Conservation (phyloP, 2,797 vertebrate species). For the Oreonectes daqikongensis region DNA sequence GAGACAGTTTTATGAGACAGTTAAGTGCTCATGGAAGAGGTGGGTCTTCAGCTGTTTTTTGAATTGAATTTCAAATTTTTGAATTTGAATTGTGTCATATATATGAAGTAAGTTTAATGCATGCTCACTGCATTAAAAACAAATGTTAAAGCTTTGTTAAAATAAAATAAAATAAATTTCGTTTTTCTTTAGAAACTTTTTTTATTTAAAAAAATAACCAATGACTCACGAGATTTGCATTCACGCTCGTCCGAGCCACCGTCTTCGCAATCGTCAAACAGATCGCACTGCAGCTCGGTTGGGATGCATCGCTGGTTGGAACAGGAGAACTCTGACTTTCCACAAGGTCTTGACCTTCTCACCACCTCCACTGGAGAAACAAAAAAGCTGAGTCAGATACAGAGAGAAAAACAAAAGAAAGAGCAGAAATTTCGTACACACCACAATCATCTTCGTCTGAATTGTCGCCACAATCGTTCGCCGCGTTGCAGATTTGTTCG, state of each 20-base stretch:
- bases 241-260: slow-evolving; percentile 81
- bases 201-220: too few relatives aligned
- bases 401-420: background rate
- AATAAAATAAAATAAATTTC: too few relatives aligned
- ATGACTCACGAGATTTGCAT: slow-evolving; percentile 83
- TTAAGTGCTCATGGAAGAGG: too few relatives aligned
- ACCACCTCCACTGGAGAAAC: slow-evolving; percentile 63
- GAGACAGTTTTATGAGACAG: too few relatives aligned
- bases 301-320: slow-evolving; percentile 79
- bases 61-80: too few relatives aligned
- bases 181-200: too few relatives aligned
- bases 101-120: too few relatives aligned
- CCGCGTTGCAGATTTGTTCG: slow-evolving; percentile 80
- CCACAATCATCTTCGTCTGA: slow-evolving; percentile 84
- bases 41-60: too few relatives aligned
- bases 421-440: slow-evolving; percentile 48
- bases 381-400: background rate
- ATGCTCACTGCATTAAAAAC: too few relatives aligned
- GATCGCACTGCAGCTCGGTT: slow-evolving; percentile 80
- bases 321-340: slow-evolving; percentile 83
- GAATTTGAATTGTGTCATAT: too few relatives aligned
- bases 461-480: slow-evolving; percentile 84
- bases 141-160: too few relatives aligned
- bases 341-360: slow-evolving; percentile 74
- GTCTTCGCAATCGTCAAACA: slow-evolving; percentile 84